A percentile compares a stretch with the other conserved stretches of the same genome.
Evolutionary conservation across 2,888 invertebrate species (phyloP).

Genomic region (Sinotaia quadrata): DNA sequence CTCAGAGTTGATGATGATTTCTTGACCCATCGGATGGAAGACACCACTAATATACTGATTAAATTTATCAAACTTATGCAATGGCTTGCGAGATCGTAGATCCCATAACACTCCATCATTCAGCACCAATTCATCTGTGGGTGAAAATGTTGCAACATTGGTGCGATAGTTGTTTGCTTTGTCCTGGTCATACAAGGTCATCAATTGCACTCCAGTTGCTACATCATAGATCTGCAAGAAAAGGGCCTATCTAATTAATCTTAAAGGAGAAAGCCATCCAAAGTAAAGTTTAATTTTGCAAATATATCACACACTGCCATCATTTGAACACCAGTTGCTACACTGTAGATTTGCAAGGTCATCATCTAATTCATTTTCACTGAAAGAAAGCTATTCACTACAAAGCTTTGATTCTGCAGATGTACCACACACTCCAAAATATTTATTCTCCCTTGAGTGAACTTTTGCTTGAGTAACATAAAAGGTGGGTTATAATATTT

Average conservation of each 20-base stretch:
- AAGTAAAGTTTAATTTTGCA: no score
- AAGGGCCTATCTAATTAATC: no score
- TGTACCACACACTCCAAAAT: no score
- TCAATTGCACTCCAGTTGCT: constrained; percentile 82
- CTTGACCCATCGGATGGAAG: constrained; percentile 95
- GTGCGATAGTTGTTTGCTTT: constrained; percentile 93
- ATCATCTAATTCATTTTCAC: no score
- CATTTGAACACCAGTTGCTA: constrained; percentile 83
- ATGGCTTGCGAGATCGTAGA: constrained; percentile 84
- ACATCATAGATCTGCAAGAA: constrained; percentile 86
- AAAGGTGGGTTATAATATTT: no score
- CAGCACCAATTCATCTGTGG: constrained; percentile 92
- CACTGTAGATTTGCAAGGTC: constrained; percentile 92
- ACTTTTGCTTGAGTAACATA: no score
- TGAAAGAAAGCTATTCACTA: no score
- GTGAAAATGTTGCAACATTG: constrained; percentile 94
- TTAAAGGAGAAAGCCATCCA: no score
- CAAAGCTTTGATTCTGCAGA: no score
- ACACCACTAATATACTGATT: constrained; percentile 95
- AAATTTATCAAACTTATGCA: constrained; percentile 98
- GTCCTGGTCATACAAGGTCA: constrained; percentile 82
- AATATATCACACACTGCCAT: constrained; percentile 80
- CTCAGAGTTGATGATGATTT: constrained; percentile 97
- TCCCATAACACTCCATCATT: constrained; percentile 98
- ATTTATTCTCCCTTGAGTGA: no score